Percentiles rank a stretch among this genome's conserved stretches.
Evolutionary conservation across 2,797 vertebrate genomes (phyloP).

Genomic region (Acanthiza pusilla): DNA sequence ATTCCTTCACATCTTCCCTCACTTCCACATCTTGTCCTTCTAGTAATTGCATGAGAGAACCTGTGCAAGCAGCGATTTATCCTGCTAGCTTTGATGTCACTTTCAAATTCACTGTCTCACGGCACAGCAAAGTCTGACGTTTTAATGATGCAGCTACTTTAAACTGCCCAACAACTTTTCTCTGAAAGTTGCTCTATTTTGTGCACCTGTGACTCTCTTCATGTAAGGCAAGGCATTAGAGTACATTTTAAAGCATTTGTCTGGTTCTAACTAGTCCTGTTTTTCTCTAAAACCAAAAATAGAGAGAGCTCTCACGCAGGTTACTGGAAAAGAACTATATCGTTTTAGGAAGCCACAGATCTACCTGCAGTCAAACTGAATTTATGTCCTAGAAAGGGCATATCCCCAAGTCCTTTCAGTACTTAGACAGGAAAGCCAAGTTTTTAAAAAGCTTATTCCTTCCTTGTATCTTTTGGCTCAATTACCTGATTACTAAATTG

Average conservation of each 20-base stretch:
- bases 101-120: neutral
- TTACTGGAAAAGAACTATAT: neutral
- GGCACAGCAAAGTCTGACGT: neutral
- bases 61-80: neutral
- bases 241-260: neutral
- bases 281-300: neutral
- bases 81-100: neutral
- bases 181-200: neutral
- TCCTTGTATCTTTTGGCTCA: neutral
- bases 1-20: neutral
- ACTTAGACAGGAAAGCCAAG: neutral
- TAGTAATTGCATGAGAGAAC: neutral
- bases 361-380: neutral
- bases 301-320: neutral
- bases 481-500: conserved; percentile 27
- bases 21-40: neutral
- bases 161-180: neutral
- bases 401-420: neutral
- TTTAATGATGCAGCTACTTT: neutral
- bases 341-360: neutral
- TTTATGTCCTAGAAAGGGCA: neutral
- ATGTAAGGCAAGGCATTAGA: neutral
- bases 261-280: neutral
- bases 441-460: neutral
- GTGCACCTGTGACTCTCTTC: neutral